Conservation (phyloP, 2,113 vertebrate genomes). For the Oceanites oceanicus region DNA sequence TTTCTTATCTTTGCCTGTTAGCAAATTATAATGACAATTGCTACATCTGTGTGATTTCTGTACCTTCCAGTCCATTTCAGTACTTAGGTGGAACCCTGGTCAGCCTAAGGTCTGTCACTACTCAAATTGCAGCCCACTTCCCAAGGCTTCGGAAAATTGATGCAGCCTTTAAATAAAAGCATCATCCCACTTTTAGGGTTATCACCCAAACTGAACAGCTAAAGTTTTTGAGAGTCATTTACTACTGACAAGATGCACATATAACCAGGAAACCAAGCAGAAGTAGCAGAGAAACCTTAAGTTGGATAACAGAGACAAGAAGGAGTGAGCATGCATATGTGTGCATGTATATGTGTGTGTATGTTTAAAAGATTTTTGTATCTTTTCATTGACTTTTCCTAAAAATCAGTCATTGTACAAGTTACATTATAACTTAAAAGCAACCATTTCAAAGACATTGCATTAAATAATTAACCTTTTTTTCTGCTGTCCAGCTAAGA, state of each 20-base stretch:
- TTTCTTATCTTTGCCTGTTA: not conserved
- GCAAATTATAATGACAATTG: no score
- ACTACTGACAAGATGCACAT: not conserved
- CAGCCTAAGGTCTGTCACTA: not conserved
- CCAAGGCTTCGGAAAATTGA: not conserved
- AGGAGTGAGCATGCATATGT: not conserved
- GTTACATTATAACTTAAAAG: not conserved
- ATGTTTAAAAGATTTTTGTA: not conserved
- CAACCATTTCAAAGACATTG: not conserved
- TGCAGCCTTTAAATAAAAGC: not conserved
- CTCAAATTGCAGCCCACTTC: not conserved
- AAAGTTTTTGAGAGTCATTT: not conserved
- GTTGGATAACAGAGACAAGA: not conserved
- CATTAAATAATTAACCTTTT: not conserved
- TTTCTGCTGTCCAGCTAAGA: not conserved
- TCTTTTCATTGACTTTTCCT: not conserved
- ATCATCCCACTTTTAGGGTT: not conserved
- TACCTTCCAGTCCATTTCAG: not conserved
- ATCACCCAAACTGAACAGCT: not conserved
- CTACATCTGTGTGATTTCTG: not conserved
- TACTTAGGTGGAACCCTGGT: not conserved
- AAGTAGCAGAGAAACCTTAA: not conserved
- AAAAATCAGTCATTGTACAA: not conserved
- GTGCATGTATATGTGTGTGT: not conserved
- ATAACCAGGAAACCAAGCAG: not conserved